Conservation (phyloP, 2,797 vertebrate genomes). For the Lates japonicus region DNA sequence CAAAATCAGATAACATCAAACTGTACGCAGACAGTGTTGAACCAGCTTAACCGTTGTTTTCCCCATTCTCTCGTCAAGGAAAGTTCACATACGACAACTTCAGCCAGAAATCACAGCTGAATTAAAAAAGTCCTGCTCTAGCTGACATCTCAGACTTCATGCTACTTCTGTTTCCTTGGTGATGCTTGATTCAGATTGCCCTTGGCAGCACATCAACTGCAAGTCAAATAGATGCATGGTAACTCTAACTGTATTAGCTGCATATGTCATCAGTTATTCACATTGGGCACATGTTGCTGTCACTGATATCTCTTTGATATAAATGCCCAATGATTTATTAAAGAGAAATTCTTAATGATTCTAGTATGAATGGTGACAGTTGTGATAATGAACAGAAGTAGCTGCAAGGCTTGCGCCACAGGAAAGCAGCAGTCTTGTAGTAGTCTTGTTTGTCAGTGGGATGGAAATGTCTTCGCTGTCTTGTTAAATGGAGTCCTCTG, state of each 20-base stretch:
- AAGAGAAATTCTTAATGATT: constrained; percentile 52
- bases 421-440: constrained; percentile 24
- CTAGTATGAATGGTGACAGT: constrained; percentile 54
- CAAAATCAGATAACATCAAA: constrained; percentile 70
- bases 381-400: constrained; percentile 38
- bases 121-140: constrained; percentile 41
- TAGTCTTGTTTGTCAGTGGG: constrained; percentile 63
- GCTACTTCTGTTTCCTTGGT: constrained; percentile 44
- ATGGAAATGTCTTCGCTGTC: constrained; percentile 57
- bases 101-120: constrained; percentile 45
- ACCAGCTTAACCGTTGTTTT: constrained; percentile 67
- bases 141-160: constrained; percentile 32
- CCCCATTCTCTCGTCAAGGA: constrained; percentile 38
- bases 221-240: constrained; percentile 47
- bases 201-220: constrained; percentile 16
- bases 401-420: constrained; percentile 20
- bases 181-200: constrained; percentile 41
- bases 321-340: constrained; percentile 33
- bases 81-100: constrained; percentile 50
- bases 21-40: constrained; percentile 43
- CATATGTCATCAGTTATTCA: constrained; percentile 69
- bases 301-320: constrained; percentile 52
- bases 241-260: constrained; percentile 53
- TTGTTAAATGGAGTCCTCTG: constrained; percentile 59
- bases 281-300: constrained; percentile 59